phyloP scores from a whole-genome alignment of 2,113 vertebrate species.

The Cheilinus undulatus region DNA sequence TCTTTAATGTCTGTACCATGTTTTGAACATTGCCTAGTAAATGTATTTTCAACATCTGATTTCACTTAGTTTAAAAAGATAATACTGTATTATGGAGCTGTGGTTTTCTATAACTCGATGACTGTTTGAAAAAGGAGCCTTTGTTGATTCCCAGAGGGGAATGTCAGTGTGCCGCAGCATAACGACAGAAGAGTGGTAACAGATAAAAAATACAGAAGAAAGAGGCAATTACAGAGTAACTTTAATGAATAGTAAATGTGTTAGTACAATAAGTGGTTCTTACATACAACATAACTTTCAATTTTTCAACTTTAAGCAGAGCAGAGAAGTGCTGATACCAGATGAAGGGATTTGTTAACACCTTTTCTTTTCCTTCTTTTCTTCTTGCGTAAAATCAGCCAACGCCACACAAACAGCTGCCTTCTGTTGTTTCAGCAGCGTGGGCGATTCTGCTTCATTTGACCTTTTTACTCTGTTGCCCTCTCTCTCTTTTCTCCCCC shows the following conservation, averaged over 20 bases:
- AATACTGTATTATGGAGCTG: background rate
- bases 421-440: slow-evolving; percentile 34
- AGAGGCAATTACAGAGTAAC: background rate
- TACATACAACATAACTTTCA: too few relatives aligned
- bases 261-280: too few relatives aligned
- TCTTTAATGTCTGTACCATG: too few relatives aligned
- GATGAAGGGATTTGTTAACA: slow-evolving; percentile 4
- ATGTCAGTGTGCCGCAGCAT: background rate
- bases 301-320: background rate
- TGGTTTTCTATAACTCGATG: background rate
- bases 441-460: slow-evolving; percentile 39
- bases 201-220: background rate
- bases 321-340: background rate
- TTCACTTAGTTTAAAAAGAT: background rate
- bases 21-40: too few relatives aligned
- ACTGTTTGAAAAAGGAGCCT: background rate
- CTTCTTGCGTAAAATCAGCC: slow-evolving; percentile 61
- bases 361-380: slow-evolving; percentile 17
- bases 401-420: slow-evolving; percentile 61
- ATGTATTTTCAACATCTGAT: too few relatives aligned
- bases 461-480: slow-evolving; percentile 53
- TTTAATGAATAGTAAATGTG: too few relatives aligned
- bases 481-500: slow-evolving; percentile 2
- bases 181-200: background rate
- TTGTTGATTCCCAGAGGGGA: background rate